phyloP scores from a whole-genome alignment of 2,888 invertebrate genomes.

The Marasmarcha lunaedactyla region DNA sequence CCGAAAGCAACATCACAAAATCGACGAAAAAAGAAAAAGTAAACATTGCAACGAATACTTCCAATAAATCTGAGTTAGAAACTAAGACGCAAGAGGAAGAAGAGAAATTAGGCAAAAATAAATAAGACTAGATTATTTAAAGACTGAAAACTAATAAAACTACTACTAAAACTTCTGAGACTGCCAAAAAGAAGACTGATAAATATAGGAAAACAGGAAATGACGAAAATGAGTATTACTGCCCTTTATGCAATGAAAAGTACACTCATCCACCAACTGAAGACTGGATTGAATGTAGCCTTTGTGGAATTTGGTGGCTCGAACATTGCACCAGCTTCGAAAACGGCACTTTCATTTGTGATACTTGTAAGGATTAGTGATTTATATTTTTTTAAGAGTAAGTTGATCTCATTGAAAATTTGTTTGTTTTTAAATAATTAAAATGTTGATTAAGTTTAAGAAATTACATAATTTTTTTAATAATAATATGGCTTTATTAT shows the following conservation, averaged over 20 bases:
- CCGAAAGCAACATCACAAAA: slow-evolving; percentile 13
- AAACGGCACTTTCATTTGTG: too few species aligned
- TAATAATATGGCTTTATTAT: too few species aligned
- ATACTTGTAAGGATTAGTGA: too few species aligned
- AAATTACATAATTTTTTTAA: too few species aligned
- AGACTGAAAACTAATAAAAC: neutral
- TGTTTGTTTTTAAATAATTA: too few species aligned
- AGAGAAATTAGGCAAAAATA: slow-evolving; percentile 1
- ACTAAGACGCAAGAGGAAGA: slow-evolving; percentile 9
- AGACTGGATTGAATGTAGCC: too few species aligned
- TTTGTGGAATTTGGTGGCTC: too few species aligned
- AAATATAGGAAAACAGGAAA: too few species aligned
- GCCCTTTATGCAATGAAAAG: neutral
- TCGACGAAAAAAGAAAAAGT: slow-evolving; percentile 9
- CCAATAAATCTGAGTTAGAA: slow-evolving; percentile 11
- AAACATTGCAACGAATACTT: slow-evolving; percentile 12
- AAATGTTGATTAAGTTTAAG: too few species aligned
- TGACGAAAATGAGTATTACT: slow-evolving; percentile 1
- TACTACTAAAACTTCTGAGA: neutral
- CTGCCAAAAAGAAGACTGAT: neutral
- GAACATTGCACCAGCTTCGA: too few species aligned
- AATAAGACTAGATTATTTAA: neutral
- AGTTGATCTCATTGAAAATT: too few species aligned
- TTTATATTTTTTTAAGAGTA: too few species aligned
- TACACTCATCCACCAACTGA: neutral